Base-by-base conservation (phyloP, 2,113 vertebrate species). In the Indicator indicator region DNA sequence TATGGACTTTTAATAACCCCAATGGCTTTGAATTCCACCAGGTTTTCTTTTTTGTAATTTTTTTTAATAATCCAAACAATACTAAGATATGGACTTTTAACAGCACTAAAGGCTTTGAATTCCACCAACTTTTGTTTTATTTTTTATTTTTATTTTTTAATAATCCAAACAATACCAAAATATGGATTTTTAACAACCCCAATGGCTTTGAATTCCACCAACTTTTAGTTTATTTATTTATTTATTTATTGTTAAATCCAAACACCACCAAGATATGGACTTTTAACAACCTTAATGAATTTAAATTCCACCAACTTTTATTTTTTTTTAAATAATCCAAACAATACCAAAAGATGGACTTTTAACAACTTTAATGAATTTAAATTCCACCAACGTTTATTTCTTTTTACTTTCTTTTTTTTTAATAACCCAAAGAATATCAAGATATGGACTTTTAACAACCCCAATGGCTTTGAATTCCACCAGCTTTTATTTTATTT, bases 301-400 rank as follows among this genome's bases (percentile, higher is more conserved):
- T 63, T 83, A 55, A 95, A 95, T 95, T 92, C 68, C 95, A 59
- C 36, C 81, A 79, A 60, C 38, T 82, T 48, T 94, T 93, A 97
- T 90, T 14, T 44, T 16, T 44, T 44, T 44, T 6, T 42, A 42
- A 15, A 82, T 86, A 89, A 88, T 55, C 69, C n/a, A 81, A 93
- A 85, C 24, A 91, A 68, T 95, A 91, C 71, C n/a, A 87, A 63
- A 90, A 88, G 59, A 50, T 33, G 42, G 42, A 44, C 42, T 44
- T 44, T 44, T 14, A 44, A 13, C 42, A 44, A 16, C 42, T 14
- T 16, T 16, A 44, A 44, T 44, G 55, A 14, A 86, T 87, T 63
- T 83, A 52, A 95, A 95, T 95, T 92, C 68, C 95, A 59, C 36
- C 79, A 79, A 65, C 42, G 16, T 44, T 42, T 42, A 42, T 42